Base-by-base conservation (phyloP, 2,113 vertebrate genomes). In the Emydocephalus ijimae region DNA sequence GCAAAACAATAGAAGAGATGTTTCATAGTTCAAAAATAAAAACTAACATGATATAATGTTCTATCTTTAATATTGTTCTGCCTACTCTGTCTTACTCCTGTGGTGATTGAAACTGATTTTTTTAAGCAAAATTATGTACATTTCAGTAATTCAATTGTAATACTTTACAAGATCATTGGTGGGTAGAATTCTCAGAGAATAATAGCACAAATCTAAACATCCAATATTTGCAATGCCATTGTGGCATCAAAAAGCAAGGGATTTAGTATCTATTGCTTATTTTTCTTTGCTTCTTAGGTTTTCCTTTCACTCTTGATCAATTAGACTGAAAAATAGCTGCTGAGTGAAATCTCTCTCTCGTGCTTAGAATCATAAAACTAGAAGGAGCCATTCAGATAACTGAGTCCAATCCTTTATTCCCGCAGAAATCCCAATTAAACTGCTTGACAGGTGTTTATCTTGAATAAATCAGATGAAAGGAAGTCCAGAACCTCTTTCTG, bases 311-410 rank as follows among this genome's bases (percentile, higher is more conserved):
- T 95, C 61, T 92, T 90, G 52, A 21, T 54, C 91, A 56, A 8
- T 91, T 34, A 89, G 81, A 85, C 0, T 39, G 74, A 87, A 91
- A 92, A 91, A 89, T 45, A 85, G 64, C 92, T 87, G 61, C 93
- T 94, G 92, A 90, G 92, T 95, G 94, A 93, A 93, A 93, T 90
- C 6, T 0, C 85, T 54, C 57, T 94, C 90, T 34, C 26, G 56
- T 0, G 1, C 39, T 93, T 81, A 81, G 34, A 81, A 81, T 81
- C 7, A 81, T 23, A 43, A 81, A 81, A 43, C 74, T 81, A 81
- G 74, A 81, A 81, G 34, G 74, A 81, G 74, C 74, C 74, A 43
- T 81, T 81, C 34, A 9, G 74, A 81, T 81, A 43, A 43, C 20
- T 81, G 18, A 81, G 7, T 18, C 34, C 74, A 81, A 43, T 29